These are phyloP conservation scores for Syngnathus floridae DNA, from an alignment of 2,113 vertebrate species.

Conservation along the genomic window DNA sequence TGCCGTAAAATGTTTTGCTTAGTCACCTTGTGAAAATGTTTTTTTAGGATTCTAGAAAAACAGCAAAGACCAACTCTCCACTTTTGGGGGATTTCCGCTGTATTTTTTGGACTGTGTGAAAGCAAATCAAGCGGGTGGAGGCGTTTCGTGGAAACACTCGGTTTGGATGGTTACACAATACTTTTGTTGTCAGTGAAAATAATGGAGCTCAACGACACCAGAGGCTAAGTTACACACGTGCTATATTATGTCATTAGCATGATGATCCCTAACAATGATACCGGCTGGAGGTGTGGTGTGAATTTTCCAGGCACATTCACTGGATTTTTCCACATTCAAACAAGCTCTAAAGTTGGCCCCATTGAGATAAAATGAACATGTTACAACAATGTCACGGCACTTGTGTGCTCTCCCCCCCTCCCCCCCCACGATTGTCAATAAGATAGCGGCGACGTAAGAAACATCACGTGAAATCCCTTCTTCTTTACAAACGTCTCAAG, in stretches of 20 bases:
- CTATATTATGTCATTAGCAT: neutral
- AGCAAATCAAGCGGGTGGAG: neutral
- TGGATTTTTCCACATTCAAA: neutral
- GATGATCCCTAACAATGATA: neutral
- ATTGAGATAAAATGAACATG: neutral
- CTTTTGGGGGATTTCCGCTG: neutral
- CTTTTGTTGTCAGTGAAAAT: neutral
- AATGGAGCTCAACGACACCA: neutral
- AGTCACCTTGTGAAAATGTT: no score
- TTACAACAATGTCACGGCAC: neutral
- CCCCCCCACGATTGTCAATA: neutral
- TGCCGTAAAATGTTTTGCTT: no score
- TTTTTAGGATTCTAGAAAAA: neutral
- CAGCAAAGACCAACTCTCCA: neutral
- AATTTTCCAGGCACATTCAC: neutral
- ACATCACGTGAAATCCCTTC: neutral
- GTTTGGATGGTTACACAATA: neutral
- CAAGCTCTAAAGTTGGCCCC: no score
- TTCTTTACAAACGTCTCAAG: neutral
- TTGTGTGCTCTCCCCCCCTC: neutral
- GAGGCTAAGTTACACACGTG: neutral
- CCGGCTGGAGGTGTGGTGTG: neutral
- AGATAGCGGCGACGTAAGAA: neutral
- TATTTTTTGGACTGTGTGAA: neutral
- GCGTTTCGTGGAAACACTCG: neutral